A percentile compares a stretch with the other conserved stretches of the same genome.
These are phyloP conservation scores for Brassicogethes aeneus DNA, from an alignment of 2,888 invertebrate genomes.

Conservation along the genomic window DNA sequence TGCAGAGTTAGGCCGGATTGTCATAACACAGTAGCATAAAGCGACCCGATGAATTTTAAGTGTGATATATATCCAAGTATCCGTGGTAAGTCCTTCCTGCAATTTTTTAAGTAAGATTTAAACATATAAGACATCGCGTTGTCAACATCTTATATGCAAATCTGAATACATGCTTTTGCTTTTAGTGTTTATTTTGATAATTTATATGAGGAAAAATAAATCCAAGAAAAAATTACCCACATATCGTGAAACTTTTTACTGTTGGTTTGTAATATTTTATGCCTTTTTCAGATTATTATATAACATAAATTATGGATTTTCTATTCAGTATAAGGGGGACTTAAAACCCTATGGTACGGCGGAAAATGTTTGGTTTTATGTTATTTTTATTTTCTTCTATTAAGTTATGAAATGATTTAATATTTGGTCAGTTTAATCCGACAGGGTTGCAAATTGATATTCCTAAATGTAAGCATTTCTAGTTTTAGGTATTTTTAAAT, in stretches of 20 bases:
- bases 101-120: slow-evolving; percentile 14
- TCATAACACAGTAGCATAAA: too few relatives aligned
- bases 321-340: too few relatives aligned
- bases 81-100: slow-evolving; percentile 9
- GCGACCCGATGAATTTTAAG: neutral
- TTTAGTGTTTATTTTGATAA: slow-evolving; percentile 25
- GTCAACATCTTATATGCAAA: slow-evolving; percentile 15
- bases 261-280: neutral
- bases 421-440: too few relatives aligned
- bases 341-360: too few relatives aligned
- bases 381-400: too few relatives aligned
- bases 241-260: slow-evolving; percentile 4
- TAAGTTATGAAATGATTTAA: too few relatives aligned
- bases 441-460: too few relatives aligned
- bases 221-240: slow-evolving; percentile 15
- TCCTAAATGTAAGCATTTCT: too few relatives aligned
- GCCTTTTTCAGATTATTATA: neutral
- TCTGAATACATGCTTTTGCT: slow-evolving; percentile 22
- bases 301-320: neutral
- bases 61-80: neutral
- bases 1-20: too few relatives aligned
- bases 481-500: too few relatives aligned
- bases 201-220: slow-evolving; percentile 21
- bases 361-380: too few relatives aligned
- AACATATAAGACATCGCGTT: slow-evolving; percentile 2